phyloP scores from a whole-genome alignment of 2,113 vertebrate genomes.

The Ochotona curzoniae region DNA sequence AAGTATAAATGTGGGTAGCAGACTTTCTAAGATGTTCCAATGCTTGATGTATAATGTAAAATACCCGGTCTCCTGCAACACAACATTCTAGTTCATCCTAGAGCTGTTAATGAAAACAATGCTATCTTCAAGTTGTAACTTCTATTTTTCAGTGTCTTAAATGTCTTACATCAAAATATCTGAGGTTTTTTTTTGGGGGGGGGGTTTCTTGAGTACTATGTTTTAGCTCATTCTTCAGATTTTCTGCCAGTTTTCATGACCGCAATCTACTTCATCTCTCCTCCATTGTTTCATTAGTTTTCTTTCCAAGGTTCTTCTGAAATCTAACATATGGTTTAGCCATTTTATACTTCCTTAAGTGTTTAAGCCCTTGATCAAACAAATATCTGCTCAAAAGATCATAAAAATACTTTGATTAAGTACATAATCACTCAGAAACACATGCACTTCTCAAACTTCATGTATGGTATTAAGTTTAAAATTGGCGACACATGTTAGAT shows the following conservation, averaged over 20 bases:
- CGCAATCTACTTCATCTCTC: constrained; percentile 30
- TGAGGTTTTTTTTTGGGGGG: no score
- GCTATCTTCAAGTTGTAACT: not conserved
- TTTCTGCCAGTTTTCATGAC: not conserved
- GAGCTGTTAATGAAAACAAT: not conserved
- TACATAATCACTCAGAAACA: constrained; percentile 61
- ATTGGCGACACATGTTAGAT: constrained; percentile 66
- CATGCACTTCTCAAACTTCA: constrained; percentile 48
- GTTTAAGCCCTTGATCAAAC: constrained; percentile 68
- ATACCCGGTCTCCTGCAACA: not conserved
- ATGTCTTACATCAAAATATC: not conserved
- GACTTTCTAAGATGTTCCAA: not conserved
- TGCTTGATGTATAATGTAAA: not conserved
- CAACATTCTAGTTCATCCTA: not conserved
- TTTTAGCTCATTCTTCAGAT: not conserved
- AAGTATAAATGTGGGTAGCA: not conserved
- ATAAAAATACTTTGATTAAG: constrained; percentile 69
- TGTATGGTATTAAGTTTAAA: constrained; percentile 46
- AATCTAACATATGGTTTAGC: constrained; percentile 44
- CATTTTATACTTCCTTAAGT: constrained; percentile 60
- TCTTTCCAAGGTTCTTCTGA: not conserved
- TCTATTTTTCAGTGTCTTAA: not conserved
- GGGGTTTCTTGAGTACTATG: not conserved
- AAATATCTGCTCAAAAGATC: constrained; percentile 63
- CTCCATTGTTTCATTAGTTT: constrained; percentile 6